phyloP scores from a whole-genome alignment of 2,888 invertebrate species.

The Perithous albicinctus region DNA sequence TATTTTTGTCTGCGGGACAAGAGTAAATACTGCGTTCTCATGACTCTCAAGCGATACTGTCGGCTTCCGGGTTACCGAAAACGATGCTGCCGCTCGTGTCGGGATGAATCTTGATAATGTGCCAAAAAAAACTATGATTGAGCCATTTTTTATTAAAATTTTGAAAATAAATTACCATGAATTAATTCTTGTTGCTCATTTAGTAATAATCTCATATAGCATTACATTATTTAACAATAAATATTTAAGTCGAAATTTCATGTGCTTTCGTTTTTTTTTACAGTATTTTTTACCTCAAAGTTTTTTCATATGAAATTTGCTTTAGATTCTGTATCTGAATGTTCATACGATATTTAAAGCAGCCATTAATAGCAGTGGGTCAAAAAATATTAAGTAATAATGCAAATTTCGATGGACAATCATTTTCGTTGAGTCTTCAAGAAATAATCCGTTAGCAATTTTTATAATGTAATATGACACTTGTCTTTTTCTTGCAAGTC shows the following conservation, averaged over 20 bases:
- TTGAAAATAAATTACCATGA: conserved; percentile 9
- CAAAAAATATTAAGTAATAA: no score
- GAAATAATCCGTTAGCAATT: no score
- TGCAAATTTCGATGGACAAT: no score
- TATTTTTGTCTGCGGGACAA: conserved; percentile 81
- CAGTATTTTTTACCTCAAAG: no score
- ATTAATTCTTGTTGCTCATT: neutral
- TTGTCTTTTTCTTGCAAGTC: no score
- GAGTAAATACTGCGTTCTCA: conserved; percentile 85
- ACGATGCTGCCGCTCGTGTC: conserved; percentile 85
- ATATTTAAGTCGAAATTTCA: neutral
- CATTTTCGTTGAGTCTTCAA: no score
- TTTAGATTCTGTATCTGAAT: no score
- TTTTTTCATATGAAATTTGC: no score
- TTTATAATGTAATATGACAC: no score
- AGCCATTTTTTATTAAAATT: neutral
- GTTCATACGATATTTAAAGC: no score
- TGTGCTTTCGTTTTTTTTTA: no score
- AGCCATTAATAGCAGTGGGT: no score
- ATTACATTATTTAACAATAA: neutral
- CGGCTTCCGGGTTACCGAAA: conserved; percentile 86
- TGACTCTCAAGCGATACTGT: conserved; percentile 86
- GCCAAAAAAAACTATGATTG: neutral
- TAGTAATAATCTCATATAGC: neutral
- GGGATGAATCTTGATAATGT: neutral